Percentiles rank a stretch among this genome's conserved stretches.
Conservation (phyloP, 2,113 vertebrate species). For the Anthoscopus minutus region DNA sequence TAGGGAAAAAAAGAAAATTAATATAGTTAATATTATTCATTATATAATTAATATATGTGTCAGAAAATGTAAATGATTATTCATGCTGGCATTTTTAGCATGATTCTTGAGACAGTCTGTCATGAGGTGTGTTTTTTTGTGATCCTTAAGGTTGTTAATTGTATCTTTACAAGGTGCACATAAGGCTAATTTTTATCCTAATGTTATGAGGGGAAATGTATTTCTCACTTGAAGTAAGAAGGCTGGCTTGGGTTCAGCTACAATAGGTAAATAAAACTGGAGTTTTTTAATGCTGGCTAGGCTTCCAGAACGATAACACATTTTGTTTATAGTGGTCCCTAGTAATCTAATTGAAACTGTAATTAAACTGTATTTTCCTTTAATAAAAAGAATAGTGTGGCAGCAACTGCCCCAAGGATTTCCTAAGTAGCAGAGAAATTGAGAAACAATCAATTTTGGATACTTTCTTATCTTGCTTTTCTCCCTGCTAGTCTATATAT, state of each 20-base stretch:
- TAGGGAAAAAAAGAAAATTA: neutral
- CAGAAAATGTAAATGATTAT: neutral
- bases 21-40: too few species aligned
- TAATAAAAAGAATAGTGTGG: neutral
- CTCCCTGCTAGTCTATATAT: neutral
- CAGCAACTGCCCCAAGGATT: neutral
- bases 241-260: neutral
- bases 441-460: neutral
- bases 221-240: neutral
- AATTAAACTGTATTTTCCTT: neutral
- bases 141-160: neutral
- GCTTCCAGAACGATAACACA: neutral
- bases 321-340: neutral
- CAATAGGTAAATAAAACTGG: neutral
- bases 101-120: neutral
- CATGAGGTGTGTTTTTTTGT: neutral
- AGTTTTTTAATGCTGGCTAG: neutral
- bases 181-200: neutral
- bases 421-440: neutral
- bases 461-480: neutral
- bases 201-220: neutral
- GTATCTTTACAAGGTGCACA: neutral
- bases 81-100: neutral
- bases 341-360: neutral
- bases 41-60: too few species aligned